Base-by-base conservation (phyloP, 1,140 invertebrate genomes). In the Lithobius niger region DNA sequence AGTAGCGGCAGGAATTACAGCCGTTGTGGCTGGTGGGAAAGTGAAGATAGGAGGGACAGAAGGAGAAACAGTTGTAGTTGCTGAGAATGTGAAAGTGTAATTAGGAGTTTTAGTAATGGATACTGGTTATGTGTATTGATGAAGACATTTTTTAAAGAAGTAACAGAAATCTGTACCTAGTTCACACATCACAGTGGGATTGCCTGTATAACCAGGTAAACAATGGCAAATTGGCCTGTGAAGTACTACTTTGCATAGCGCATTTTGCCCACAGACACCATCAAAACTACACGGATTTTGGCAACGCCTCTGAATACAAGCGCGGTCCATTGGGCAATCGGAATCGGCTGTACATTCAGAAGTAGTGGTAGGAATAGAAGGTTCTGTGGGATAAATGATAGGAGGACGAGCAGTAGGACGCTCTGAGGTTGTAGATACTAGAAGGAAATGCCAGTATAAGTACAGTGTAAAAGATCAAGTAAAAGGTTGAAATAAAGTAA, bases 191-290 rank as follows among this genome's bases (percentile, higher is more conserved):
- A 81, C 76, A 42, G 80, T 77, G 4, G 89, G 85, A 65, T 82
- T 79, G 26, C 88, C 88, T 52, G 83, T 76, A 70, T 88, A 83
- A 69, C 85, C 86, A 51, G 79, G 80, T 48, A 84, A 73, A 67
- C 88, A 92, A 64, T 84, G 78, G 66, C 69, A 71, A 15, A 59
- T 47, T 15, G 64, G 62, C 28, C 61, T 52, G 36, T 64, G 74
- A 47, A 77, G 79, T 24, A 82, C 72, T 45, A 81, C 78, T 3
- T 79, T 76, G 63, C 87, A 92, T 28, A 88, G 0, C 77, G 86
- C 79, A 66, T 90, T 86, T 0, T 83, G 77, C 3, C 88, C 88
- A 69, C 88, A 92, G 25, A 36, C 71, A 59, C 81, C 77, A 44
- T 79, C 75, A 47, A 61, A 68, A 68, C 6, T 36, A 58, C 69